Base-by-base conservation (phyloP, 2,797 vertebrate genomes). In the Periparus ater region DNA sequence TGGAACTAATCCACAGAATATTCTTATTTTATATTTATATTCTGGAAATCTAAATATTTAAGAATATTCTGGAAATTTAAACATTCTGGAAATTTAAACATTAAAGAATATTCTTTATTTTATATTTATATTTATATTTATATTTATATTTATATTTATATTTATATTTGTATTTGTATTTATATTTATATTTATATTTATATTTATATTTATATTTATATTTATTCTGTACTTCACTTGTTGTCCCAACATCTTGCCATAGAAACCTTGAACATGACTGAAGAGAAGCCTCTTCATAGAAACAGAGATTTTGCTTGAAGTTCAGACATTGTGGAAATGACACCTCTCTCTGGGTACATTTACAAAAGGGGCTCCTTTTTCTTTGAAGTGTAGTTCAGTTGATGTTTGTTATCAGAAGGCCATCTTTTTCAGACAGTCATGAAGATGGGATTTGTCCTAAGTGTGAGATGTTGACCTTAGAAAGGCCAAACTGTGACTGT, bases 381-480 rank as follows among this genome's bases (percentile, higher is more conserved):
- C 40, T 42, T 62, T 34, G 13, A 60, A 67, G 17, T 36, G 22
- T 26, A 40, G 36, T 50, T 76, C 38, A 51, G 34, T 11, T 47
- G 27, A 27, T 48, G 2, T 47, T 75, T 67, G 40, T 32, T 30
- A n/a, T 60, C 32, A 58, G 44, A 88, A 47, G 12, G 42, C 21
- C 29, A 29, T 0, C 0, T 68, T 38, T 68, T 10, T 70, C 34
- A n/a, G 12, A 26, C 1, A 4, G 17, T 21, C 44, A 45, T 11
- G 22, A 61, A 48, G 44, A 42, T 34, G 21, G 2, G 1, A 7
- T 57, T 48, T 14, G 4, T 84, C 21, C 20, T 38, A 34, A 21
- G 11, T 14, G 8, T n/a, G n/a, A 78, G 38, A 27, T 1, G 0
- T 4, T 4, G 4, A 71, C 17, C 13, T 61, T 32, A 25, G 15